Evolutionary conservation across 2,888 invertebrate genomes (phyloP).

Genomic region (Acanthosoma haemorrhoidale): DNA sequence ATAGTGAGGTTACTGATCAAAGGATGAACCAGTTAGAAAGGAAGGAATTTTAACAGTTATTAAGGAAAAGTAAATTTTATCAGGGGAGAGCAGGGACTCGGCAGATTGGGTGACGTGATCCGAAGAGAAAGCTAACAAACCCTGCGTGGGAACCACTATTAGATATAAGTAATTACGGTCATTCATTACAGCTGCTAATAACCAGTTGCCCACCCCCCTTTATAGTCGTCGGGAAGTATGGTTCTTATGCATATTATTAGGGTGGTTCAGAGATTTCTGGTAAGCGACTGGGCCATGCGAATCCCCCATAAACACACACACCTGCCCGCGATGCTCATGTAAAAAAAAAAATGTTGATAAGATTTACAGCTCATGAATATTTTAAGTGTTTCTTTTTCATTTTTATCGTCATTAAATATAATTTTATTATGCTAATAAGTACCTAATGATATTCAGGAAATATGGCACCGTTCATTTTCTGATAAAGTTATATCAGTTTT

Average conservation of each 20-base stretch:
- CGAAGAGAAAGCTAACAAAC: background rate
- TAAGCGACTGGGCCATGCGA: slow-evolving; percentile 4
- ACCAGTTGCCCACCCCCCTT: background rate
- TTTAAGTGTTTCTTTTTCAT: background rate
- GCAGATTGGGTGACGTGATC: background rate
- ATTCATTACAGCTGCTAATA: background rate
- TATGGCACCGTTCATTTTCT: too few relatives aligned
- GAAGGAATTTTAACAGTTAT: too few relatives aligned
- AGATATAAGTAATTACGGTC: background rate
- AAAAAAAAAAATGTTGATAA: background rate
- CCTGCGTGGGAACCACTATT: background rate
- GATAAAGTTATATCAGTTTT: too few relatives aligned
- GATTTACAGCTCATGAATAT: background rate
- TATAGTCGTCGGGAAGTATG: background rate
- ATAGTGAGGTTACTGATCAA: too few relatives aligned
- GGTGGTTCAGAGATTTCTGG: background rate
- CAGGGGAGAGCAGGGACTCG: too few relatives aligned
- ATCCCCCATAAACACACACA: slow-evolving; percentile 13
- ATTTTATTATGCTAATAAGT: too few relatives aligned
- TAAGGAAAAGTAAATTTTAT: too few relatives aligned
- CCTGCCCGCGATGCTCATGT: too few relatives aligned
- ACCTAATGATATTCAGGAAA: too few relatives aligned
- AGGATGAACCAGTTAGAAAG: too few relatives aligned
- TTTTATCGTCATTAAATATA: too few relatives aligned
- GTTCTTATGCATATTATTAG: slow-evolving; percentile 16